Evolutionary conservation across 2,888 invertebrate genomes (phyloP).

Genomic region (Mantis religiosa): DNA sequence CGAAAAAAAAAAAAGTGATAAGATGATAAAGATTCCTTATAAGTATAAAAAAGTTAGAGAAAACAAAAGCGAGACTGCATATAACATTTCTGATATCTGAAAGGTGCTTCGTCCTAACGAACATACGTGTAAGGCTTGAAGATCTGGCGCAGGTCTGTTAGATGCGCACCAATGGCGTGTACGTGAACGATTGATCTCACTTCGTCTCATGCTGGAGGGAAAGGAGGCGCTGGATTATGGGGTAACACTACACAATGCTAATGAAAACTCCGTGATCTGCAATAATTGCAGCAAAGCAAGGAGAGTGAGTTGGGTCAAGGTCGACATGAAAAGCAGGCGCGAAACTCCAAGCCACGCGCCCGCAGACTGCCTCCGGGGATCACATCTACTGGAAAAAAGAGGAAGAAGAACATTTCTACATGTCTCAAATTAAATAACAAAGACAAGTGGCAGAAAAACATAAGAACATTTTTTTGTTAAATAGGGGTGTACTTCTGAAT

Average conservation of each 20-base stretch:
- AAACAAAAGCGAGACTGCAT: too few species aligned
- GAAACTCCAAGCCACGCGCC: background rate
- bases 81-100: too few species aligned
- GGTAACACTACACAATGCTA: background rate
- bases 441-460: background rate
- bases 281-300: background rate
- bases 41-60: too few species aligned
- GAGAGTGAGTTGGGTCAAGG: slow-evolving; percentile 3
- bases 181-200: background rate
- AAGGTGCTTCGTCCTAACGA: too few species aligned
- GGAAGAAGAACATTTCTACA: background rate
- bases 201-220: background rate
- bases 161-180: background rate
- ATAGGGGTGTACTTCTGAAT: too few species aligned
- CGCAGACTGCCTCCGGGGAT: background rate
- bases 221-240: background rate
- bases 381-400: background rate
- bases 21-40: too few species aligned
- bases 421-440: background rate
- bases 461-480: background rate
- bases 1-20: too few species aligned
- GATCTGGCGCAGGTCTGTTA: background rate
- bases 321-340: background rate
- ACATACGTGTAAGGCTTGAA: too few species aligned
- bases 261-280: background rate